Conservation (phyloP, 35 echinoderm and acorn worm species). For the Eucidaris tribuloides region DNA sequence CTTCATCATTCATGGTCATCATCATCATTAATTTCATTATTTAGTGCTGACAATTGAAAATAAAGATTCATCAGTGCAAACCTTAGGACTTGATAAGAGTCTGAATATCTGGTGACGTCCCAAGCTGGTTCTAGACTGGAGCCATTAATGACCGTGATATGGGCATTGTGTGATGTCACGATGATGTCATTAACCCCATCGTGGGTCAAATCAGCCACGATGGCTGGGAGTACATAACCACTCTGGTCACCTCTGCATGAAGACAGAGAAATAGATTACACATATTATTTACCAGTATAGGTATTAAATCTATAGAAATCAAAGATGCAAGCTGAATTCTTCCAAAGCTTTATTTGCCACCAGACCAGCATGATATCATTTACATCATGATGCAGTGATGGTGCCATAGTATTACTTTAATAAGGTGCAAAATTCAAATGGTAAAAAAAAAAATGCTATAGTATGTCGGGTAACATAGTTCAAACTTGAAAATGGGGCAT, state of each 20-base stretch:
- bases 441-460: too few relatives aligned
- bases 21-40: background rate
- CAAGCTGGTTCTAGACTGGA: background rate
- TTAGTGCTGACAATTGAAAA: background rate
- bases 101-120: background rate
- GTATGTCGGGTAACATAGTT: too few relatives aligned
- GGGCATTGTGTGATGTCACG: constrained; percentile 38
- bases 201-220: constrained; percentile 53
- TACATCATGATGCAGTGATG: too few relatives aligned
- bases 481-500: too few relatives aligned
- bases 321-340: too few relatives aligned
- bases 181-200: constrained; percentile 62
- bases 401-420: too few relatives aligned
- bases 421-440: too few relatives aligned
- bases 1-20: background rate
- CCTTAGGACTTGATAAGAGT: background rate
- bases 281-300: too few relatives aligned
- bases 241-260: background rate
- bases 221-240: constrained; percentile 44
- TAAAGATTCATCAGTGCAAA: background rate
- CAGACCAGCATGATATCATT: too few relatives aligned
- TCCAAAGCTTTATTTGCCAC: too few relatives aligned
- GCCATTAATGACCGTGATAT: constrained; percentile 37
- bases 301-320: too few relatives aligned
- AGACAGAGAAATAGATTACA: too few relatives aligned